Conservation (phyloP, 2,113 vertebrate genomes). For the Oreocharis arfaki region DNA sequence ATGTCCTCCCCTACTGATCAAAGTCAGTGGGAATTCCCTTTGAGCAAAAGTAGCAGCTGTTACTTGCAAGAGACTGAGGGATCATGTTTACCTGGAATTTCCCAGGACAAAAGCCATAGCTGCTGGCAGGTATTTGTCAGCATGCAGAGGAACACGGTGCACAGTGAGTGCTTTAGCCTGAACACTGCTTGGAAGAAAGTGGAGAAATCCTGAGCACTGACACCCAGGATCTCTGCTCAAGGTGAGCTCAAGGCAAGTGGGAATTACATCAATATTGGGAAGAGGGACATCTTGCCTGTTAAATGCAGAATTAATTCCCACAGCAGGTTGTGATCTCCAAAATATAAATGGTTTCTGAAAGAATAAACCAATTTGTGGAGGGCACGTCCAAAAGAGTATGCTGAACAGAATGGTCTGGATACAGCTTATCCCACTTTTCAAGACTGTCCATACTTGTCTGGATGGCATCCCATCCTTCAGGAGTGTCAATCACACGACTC, state of each 20-base stretch:
- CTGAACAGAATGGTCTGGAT: not conserved
- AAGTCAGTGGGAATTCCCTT: conserved; percentile 51
- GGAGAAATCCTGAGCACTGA: not conserved
- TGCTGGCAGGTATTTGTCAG: conserved; percentile 22
- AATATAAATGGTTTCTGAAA: not conserved
- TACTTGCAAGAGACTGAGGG: not conserved
- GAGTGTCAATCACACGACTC: not conserved
- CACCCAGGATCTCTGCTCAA: not conserved
- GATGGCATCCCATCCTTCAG: not conserved
- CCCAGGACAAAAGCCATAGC: conserved; percentile 8
- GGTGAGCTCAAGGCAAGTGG: not conserved
- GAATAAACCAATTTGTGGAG: not conserved
- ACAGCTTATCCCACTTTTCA: not conserved
- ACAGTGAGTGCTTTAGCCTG: not conserved
- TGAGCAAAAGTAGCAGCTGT: conserved; percentile 53
- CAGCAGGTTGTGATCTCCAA: not conserved
- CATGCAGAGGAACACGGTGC: not conserved
- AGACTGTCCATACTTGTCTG: not conserved
- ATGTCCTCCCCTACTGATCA: conserved; percentile 8
- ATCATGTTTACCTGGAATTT: conserved; percentile 51
- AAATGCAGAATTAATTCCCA: not conserved
- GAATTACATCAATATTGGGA: not conserved
- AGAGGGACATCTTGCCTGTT: not conserved
- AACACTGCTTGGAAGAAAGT: not conserved
- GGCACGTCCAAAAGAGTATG: not conserved